Percentiles rank a stretch among this genome's conserved stretches.
Conservation (phyloP, 1,140 invertebrate species). For the Belonocnema kinseyi region DNA sequence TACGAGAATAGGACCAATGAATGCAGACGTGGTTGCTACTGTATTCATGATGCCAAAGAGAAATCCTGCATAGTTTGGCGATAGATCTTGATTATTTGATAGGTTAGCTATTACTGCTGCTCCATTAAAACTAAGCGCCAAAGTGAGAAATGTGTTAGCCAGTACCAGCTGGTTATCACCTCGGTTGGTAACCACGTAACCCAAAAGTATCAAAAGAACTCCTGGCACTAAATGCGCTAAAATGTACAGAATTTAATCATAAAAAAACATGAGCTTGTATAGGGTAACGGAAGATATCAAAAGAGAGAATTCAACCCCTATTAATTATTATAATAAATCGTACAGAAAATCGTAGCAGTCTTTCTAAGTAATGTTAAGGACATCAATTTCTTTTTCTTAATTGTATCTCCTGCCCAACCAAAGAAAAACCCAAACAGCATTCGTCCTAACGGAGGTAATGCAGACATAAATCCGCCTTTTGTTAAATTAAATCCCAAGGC, state of each 20-base stretch:
- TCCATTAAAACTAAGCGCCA: constrained; percentile 88
- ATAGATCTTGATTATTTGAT: constrained; percentile 88
- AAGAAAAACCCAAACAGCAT: constrained; percentile 81
- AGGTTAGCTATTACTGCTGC: constrained; percentile 87
- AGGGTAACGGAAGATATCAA: no score
- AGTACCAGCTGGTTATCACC: constrained; percentile 46
- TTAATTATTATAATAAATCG: constrained; percentile 51
- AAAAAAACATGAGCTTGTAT: not conserved
- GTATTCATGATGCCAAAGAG: constrained; percentile 85
- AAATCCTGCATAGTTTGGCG: constrained; percentile 86
- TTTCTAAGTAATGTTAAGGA: constrained; percentile 80
- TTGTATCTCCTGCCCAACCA: constrained; percentile 79
- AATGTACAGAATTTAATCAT: constrained; percentile 44
- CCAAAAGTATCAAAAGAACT: constrained; percentile 79
- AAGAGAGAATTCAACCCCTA: no score
- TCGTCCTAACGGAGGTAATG: constrained; percentile 80
- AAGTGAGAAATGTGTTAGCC: constrained; percentile 80
- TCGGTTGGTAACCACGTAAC: constrained; percentile 62
- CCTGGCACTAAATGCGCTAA: constrained; percentile 84
- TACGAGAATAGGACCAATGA: constrained; percentile 78
- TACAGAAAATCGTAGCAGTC: constrained; percentile 82
- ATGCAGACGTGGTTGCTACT: constrained; percentile 80
- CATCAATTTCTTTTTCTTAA: constrained; percentile 76
- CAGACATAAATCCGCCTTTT: constrained; percentile 79
- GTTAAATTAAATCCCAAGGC: constrained; percentile 88